Evolutionary conservation across 1,140 invertebrate genomes (phyloP).

Genomic region (Drosophila bifasciata): DNA sequence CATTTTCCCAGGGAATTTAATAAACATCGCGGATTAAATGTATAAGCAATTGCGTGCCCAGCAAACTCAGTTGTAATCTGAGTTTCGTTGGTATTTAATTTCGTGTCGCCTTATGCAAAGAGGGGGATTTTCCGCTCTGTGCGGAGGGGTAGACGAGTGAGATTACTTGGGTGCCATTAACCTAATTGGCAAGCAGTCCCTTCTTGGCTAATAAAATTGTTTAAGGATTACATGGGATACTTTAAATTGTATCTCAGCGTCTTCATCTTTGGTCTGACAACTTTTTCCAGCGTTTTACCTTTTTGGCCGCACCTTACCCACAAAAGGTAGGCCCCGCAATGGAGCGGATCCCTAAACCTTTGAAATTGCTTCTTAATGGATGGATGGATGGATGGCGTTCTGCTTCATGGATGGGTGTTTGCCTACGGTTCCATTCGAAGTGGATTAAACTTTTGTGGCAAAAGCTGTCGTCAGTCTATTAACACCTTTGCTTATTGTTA

Average conservation of each 20-base stretch:
- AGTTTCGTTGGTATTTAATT: constrained; percentile 8
- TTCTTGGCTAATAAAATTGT: constrained; percentile 66
- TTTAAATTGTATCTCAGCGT: constrained; percentile 61
- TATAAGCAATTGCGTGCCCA: too few relatives aligned
- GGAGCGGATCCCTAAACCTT: constrained; percentile 35
- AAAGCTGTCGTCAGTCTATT: constrained; percentile 55
- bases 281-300: constrained; percentile 45
- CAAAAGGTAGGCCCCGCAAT: constrained; percentile 56
- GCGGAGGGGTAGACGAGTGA: neutral
- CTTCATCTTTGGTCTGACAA: constrained; percentile 39
- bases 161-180: constrained; percentile 53
- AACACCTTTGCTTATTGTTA: constrained; percentile 71
- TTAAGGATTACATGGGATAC: constrained; percentile 62
- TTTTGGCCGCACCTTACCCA: constrained; percentile 39
- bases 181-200: constrained; percentile 60
- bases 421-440: constrained; percentile 16
- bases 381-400: neutral
- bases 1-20: too few relatives aligned
- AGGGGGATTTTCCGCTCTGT: neutral
- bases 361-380: constrained; percentile 58
- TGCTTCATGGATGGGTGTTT: too few relatives aligned
- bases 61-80: too few relatives aligned
- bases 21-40: too few relatives aligned
- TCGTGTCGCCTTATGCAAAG: constrained; percentile 3
- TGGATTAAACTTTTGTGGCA: constrained; percentile 54